Evolutionary conservation across 2,797 vertebrate species (phyloP).

Genomic region (Adelosebastes latens): DNA sequence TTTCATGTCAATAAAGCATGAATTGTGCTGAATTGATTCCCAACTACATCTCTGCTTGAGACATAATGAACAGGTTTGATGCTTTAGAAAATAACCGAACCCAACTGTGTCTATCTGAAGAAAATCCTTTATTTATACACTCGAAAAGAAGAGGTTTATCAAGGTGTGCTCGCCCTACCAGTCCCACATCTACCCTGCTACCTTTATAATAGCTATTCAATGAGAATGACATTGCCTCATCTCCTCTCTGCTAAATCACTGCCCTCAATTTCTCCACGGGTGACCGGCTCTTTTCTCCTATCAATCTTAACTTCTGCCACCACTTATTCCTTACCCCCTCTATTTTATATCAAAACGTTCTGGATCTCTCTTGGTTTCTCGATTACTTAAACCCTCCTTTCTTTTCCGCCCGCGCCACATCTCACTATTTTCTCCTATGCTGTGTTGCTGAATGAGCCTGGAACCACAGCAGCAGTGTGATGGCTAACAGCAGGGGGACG

Average conservation of each 20-base stretch:
- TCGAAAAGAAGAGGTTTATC: background rate
- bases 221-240: slow-evolving; percentile 51
- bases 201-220: slow-evolving; percentile 49
- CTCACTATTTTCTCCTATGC: background rate
- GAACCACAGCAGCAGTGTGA: slow-evolving; percentile 30
- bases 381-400: slow-evolving; percentile 14
- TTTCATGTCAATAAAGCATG: background rate
- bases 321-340: slow-evolving; percentile 39
- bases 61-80: background rate
- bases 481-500: slow-evolving; percentile 52
- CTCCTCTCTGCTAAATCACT: slow-evolving; percentile 68
- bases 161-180: slow-evolving; percentile 4
- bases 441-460: slow-evolving; percentile 13
- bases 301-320: slow-evolving; percentile 53
- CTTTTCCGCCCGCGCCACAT: background rate
- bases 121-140: background rate
- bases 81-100: slow-evolving; percentile 13
- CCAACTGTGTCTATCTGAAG: background rate
- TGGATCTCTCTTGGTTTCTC: slow-evolving; percentile 23
- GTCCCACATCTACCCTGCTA: background rate
- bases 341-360: slow-evolving; percentile 38
- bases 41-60: background rate
- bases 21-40: background rate
- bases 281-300: slow-evolving; percentile 51
- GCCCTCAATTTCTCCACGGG: slow-evolving; percentile 64